phyloP scores from a whole-genome alignment of 2,888 invertebrate species.

The Lamellibrachia columna region DNA sequence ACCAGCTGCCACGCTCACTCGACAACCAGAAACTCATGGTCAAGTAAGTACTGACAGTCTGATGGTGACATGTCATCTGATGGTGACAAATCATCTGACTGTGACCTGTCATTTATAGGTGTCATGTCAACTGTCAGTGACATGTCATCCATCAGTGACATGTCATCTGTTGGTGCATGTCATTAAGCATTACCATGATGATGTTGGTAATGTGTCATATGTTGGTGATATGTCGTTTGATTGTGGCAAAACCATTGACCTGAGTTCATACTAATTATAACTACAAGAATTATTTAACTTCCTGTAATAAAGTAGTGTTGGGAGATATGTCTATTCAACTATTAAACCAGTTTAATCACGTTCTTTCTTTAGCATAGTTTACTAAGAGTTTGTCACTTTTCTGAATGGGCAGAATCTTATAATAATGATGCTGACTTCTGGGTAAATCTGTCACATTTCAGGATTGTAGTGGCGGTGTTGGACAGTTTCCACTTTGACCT shows the following conservation, averaged over 20 bases:
- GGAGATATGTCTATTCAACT: not conserved
- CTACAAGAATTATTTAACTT: not conserved
- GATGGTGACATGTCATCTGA: not conserved
- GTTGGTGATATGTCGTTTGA: not conserved
- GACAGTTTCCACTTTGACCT: slow-evolving; percentile 94
- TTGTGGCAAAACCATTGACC: not conserved
- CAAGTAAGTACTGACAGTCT: slow-evolving; percentile 50
- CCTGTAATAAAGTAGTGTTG: not conserved
- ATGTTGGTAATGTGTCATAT: not conserved
- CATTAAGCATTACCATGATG: no score
- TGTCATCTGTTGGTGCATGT: not conserved
- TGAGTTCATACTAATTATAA: not conserved
- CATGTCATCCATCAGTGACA: not conserved
- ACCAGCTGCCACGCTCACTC: slow-evolving; percentile 75
- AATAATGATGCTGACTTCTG: no score
- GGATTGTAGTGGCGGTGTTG: slow-evolving; percentile 74
- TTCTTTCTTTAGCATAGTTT: not conserved
- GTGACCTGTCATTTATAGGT: not conserved
- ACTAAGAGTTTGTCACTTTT: no score
- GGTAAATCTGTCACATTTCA: slow-evolving; percentile 41
- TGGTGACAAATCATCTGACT: not conserved
- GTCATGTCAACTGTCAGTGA: no score
- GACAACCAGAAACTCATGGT: slow-evolving; percentile 87
- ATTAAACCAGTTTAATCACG: not conserved
- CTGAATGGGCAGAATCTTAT: not conserved